A percentile compares a stretch with the other conserved stretches of the same genome.
Conservation (phyloP, 1,140 invertebrate species). For the Drosophila pruinosa region DNA sequence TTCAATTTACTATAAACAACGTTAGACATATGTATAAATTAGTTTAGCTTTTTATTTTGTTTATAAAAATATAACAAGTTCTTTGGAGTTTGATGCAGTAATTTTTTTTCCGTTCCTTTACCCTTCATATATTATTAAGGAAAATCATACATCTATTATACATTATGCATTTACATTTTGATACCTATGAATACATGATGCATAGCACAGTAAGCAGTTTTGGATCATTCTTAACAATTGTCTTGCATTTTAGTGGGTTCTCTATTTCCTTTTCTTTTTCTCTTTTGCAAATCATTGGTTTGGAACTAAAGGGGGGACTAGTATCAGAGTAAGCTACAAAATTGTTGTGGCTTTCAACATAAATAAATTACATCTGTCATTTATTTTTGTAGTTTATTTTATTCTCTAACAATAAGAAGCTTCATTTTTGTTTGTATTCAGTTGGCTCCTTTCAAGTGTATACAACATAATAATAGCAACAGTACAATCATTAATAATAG, state of each 20-base stretch:
- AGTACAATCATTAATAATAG: constrained; percentile 9
- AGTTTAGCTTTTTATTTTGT: constrained; percentile 24
- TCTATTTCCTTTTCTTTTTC: constrained; percentile 9
- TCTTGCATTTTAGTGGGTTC: constrained; percentile 29
- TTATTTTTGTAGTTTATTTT: not conserved
- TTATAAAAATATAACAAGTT: constrained; percentile 80
- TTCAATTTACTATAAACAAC: constrained; percentile 31
- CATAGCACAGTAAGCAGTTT: constrained; percentile 55
- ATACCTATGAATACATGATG: constrained; percentile 48
- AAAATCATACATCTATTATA: constrained; percentile 60
- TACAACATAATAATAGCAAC: not conserved
- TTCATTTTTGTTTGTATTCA: constrained; percentile 13
- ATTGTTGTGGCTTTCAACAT: constrained; percentile 28
- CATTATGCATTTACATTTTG: constrained; percentile 28
- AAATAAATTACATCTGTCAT: constrained; percentile 3
- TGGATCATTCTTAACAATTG: constrained; percentile 37
- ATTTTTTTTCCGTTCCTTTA: not conserved
- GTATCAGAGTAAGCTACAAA: constrained; percentile 24
- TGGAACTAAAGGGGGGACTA: not conserved
- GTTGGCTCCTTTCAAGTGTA: constrained; percentile 1
- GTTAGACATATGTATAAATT: constrained; percentile 30
- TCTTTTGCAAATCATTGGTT: not conserved
- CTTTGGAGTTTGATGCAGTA: constrained; percentile 57
- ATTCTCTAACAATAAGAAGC: constrained; percentile 10
- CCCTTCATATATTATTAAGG: constrained; percentile 38